A percentile compares a stretch with the other conserved stretches of the same genome.
Conservation (phyloP, 2,797 vertebrate species). For the Loris lydekkerianus region DNA sequence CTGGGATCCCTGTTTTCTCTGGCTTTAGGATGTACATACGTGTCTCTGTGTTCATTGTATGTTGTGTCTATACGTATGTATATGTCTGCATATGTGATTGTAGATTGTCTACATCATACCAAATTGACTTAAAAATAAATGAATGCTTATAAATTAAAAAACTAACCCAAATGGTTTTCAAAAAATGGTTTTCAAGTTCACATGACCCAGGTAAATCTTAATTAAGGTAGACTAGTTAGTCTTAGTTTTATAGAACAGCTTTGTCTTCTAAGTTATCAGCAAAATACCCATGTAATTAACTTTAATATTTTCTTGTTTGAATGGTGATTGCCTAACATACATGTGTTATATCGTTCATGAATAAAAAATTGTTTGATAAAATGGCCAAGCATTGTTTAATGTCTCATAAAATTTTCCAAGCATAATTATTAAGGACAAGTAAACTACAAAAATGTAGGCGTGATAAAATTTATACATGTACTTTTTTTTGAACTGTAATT, state of each 20-base stretch:
- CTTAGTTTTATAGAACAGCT: neutral
- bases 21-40: neutral
- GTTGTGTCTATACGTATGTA: neutral
- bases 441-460: neutral
- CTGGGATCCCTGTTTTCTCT: neutral
- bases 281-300: neutral
- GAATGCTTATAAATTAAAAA: neutral
- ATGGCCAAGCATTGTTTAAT: neutral
- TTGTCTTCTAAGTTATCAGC: neutral
- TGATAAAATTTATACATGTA: neutral
- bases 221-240: neutral
- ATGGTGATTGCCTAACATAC: neutral
- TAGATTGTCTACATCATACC: neutral
- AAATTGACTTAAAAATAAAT: neutral
- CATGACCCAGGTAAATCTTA: neutral
- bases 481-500: neutral
- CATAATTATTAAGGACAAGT: neutral
- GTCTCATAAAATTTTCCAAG: neutral
- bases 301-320: neutral
- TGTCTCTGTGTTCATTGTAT: neutral
- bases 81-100: neutral
- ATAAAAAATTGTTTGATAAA: neutral
- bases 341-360: neutral
- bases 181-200: neutral
- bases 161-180: neutral